Base-by-base conservation (phyloP, 2,113 vertebrate species). In the Xenopus laevis region DNA sequence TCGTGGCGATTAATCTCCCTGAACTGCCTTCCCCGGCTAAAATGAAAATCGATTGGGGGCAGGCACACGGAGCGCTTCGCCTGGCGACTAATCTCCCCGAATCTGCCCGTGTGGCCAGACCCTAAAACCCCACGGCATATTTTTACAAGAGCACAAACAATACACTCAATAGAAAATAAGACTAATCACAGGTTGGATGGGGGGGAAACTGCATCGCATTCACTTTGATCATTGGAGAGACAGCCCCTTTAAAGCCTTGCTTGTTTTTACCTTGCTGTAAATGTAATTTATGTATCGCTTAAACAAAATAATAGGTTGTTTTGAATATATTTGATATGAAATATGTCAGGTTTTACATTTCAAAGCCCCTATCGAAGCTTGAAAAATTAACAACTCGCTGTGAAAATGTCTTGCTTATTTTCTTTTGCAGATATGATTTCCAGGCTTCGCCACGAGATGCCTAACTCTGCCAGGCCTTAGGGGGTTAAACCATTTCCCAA, bases 401-500 rank as follows among this genome's bases (percentile, higher is more conserved):
- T 55, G 53, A 55, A 55, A 55, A 55, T 9, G 53, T 6, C 15
- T 55, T n/a, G 16, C 53, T 18, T n/a, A 9, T 55, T 55, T 6
- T 0, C 15, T n/a, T 55, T n/a, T 18, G 11, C 53, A 8, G 15
- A 55, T 55, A n/a, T n/a, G 1, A 55, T 55, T 7, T n/a, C 9
- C 16, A 55, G 17, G 15, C 17, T 1, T 8, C 17, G 53, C 7
- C 17, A 16, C 53, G 9, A 16, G 17, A 55, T 0, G 17, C 16
- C 7, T 55, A 1, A 55, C 53, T 5, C 53, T n/a, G 15, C 17
- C 12, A 2, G 17, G 17, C 13, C 17, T 16, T 2, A 75, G 68
- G 62, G 73, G 46, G 73, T 75, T 68, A 75, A 75, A 13, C 45
- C 20, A 75, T 75, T 63, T 81, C 78, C 80, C 47, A 82, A 6